Percentiles rank a stretch among this genome's conserved stretches.
These are phyloP conservation scores for Ochropleura plecta DNA, from an alignment of 2,888 invertebrate genomes.

Conservation along the genomic window DNA sequence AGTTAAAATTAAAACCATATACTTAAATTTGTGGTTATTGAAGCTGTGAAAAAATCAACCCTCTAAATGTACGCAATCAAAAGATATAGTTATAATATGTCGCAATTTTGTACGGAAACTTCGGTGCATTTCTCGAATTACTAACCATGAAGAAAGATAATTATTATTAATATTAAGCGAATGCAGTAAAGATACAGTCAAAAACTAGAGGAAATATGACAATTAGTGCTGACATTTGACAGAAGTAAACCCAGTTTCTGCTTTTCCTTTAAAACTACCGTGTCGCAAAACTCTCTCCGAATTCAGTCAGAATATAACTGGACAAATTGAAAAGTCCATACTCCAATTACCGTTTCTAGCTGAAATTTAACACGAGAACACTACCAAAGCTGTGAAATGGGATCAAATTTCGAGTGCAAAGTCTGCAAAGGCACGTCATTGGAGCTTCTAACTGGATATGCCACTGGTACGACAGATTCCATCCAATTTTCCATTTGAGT, in stretches of 20 bases:
- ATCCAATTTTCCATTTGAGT: constrained; percentile 60
- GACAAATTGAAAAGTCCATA: constrained; percentile 45
- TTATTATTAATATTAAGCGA: neutral
- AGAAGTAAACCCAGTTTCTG: neutral
- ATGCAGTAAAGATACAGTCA: neutral
- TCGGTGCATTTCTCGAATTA: neutral
- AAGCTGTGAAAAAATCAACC: too few relatives aligned
- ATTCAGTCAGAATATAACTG: constrained; percentile 42
- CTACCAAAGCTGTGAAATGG: constrained; percentile 43
- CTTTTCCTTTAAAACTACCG: constrained; percentile 19
- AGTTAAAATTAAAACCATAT: too few relatives aligned
- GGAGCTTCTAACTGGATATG: constrained; percentile 46
- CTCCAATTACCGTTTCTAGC: constrained; percentile 43
- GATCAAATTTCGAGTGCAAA: constrained; percentile 53
- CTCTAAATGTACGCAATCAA: too few relatives aligned
- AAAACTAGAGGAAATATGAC: neutral
- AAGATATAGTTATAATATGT: too few relatives aligned
- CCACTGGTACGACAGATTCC: constrained; percentile 33
- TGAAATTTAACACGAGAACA: constrained; percentile 47
- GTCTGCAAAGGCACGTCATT: constrained; percentile 52
- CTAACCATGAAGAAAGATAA: neutral
- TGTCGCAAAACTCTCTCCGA: constrained; percentile 18
- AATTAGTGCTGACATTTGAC: constrained; percentile 1
- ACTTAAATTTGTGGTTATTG: too few relatives aligned
- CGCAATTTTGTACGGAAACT: too few relatives aligned